Percentiles rank a stretch among this genome's conserved stretches.
These are phyloP conservation scores for Steinernema khuongi DNA, from an alignment of 1,140 invertebrate species.

Conservation along the genomic window DNA sequence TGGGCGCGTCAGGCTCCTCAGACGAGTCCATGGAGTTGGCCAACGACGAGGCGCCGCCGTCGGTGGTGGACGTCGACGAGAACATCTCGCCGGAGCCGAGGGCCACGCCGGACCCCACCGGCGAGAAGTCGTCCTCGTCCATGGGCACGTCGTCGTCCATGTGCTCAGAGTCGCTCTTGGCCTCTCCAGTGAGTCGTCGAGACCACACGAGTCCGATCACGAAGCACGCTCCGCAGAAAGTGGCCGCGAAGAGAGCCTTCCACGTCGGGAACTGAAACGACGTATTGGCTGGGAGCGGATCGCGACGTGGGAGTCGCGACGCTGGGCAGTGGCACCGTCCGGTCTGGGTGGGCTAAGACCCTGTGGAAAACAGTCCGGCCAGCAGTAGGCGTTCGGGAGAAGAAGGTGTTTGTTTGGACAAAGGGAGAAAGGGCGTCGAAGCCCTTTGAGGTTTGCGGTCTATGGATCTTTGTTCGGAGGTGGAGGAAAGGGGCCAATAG, in stretches of 20 bases:
- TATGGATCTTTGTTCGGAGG: too few relatives aligned
- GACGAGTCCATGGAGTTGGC: background rate
- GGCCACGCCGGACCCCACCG: background rate
- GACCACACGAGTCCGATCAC: slow-evolving; percentile 2
- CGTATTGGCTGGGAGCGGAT: background rate
- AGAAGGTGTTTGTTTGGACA: too few relatives aligned
- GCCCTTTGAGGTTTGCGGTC: too few relatives aligned
- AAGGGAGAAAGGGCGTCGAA: too few relatives aligned
- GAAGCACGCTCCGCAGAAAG: slow-evolving; percentile 5
- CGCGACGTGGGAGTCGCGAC: background rate
- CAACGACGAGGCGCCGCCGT: background rate
- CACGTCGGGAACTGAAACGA: slow-evolving; percentile 12
- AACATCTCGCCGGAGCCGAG: background rate
- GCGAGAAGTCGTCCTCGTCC: slow-evolving; percentile 11
- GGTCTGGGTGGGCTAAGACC: too few relatives aligned
- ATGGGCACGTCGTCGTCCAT: slow-evolving; percentile 5
- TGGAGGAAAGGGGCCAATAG: too few relatives aligned
- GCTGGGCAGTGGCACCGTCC: too few relatives aligned
- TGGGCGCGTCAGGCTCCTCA: background rate
- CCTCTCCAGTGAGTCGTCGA: background rate
- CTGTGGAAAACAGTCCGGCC: too few relatives aligned
- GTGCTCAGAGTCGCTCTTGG: background rate
- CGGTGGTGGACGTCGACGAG: background rate
- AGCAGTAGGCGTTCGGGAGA: too few relatives aligned
- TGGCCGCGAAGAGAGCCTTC: background rate